Base-by-base conservation (phyloP, 30 jellyfish, hydroid and myxozoan genomes). In the Pelagia noctiluca region DNA sequence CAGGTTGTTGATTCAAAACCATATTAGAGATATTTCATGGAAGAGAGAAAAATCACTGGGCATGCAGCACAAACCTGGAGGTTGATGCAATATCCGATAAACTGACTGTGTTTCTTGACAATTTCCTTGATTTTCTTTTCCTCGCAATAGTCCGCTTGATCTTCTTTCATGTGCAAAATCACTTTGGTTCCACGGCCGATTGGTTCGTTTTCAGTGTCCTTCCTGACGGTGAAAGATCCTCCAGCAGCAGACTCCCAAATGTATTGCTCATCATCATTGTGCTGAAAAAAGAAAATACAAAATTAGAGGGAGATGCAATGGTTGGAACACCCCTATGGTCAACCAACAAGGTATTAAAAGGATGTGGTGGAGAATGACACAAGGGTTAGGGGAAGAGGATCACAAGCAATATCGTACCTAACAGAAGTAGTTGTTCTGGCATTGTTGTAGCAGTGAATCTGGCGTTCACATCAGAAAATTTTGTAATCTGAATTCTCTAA, bases 231-330 rank as follows among this genome's bases (percentile, higher is more conserved):
- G 82, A 94, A 94, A 1, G 99, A 88, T 24, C 99, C 99, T 31
- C 97, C 97, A 18, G 99, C 99, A 5, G 99, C 75, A 0, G 99
- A 94, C 30, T 70, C 91, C 99, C 99, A 94, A 46, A 94, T 88
- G 86, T 94, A 89, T 66, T 94, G 99, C 46, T 94, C 99, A 61
- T 94, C 99, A 81, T 94, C 99, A 88, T 94, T 89, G 94, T 94
- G 88, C 87, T n/a, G n/a, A n/a, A n/a, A n/a, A 80, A 33, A 37
- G 24, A 19, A 35, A 1, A 2, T 23, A 35, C 21, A 69, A 30
- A 4, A 8, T 30, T 19, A 42, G 1, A 26, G 35, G 11, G 82
- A 70, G 64, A 18, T 11, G 36, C 3, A n/a, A 2, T 33, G 7
- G n/a, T n/a, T n/a, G n/a, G n/a, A n/a, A n/a, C 10, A 18, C 13